Percentiles rank a stretch among this genome's conserved stretches.
These are phyloP conservation scores for Drosophila subobscura DNA, from an alignment of 1,140 invertebrate genomes.

Conservation along the genomic window DNA sequence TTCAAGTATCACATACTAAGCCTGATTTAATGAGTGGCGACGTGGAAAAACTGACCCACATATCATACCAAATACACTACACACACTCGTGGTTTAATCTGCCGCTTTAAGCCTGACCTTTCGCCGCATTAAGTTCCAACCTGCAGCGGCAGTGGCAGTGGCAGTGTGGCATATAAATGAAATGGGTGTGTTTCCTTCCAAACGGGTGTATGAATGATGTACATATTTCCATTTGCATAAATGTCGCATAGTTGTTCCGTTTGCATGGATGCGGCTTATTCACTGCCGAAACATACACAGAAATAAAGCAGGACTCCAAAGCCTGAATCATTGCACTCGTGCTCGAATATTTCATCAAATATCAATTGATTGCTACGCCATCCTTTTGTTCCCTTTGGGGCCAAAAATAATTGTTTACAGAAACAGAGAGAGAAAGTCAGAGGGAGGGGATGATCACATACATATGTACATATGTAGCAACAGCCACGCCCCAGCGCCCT, in stretches of 20 bases:
- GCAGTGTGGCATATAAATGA: background rate
- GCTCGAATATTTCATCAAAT: slow-evolving; percentile 62
- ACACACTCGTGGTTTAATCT: slow-evolving; percentile 14
- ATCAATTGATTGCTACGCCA: slow-evolving; percentile 52
- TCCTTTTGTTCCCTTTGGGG: slow-evolving; percentile 25
- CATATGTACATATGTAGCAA: background rate
- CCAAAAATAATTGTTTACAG: slow-evolving; percentile 44
- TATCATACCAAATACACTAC: background rate
- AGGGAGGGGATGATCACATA: background rate
- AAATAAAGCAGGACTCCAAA: slow-evolving; percentile 25
- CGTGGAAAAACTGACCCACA: slow-evolving; percentile 1
- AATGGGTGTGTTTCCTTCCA: no score
- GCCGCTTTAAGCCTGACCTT: slow-evolving; percentile 44
- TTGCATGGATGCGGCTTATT: slow-evolving; percentile 8
- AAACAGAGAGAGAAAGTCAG: background rate
- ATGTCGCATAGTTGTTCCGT: slow-evolving; percentile 20
- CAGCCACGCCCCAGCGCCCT: slow-evolving; percentile 35
- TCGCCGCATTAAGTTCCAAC: slow-evolving; percentile 19
- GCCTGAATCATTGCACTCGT: slow-evolving; percentile 45
- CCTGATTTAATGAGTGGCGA: slow-evolving; percentile 41
- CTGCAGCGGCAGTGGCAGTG: slow-evolving; percentile 17
- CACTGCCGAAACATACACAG: slow-evolving; percentile 10
- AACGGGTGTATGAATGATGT: slow-evolving; percentile 22
- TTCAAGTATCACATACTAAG: slow-evolving; percentile 38
- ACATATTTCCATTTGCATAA: slow-evolving; percentile 52